Percentiles rank a stretch among this genome's conserved stretches.
Conservation (phyloP, 2,797 vertebrate species). For the Tenualosa thibaudeaui region DNA sequence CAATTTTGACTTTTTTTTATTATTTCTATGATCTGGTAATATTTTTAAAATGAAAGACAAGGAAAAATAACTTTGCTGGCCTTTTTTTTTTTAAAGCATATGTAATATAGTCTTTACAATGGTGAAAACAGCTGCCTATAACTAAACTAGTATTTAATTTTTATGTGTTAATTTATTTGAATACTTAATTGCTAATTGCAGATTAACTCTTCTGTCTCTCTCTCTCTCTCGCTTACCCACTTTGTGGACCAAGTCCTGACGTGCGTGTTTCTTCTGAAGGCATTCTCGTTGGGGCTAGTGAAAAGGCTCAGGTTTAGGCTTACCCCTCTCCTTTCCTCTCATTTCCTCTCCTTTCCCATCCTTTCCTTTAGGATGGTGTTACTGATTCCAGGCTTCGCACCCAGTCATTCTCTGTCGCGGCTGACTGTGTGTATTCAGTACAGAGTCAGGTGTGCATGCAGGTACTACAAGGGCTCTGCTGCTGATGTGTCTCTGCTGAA, state of each 20-base stretch:
- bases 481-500: not conserved
- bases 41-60: not conserved
- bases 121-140: slow-evolving; percentile 66
- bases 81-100: slow-evolving; percentile 46
- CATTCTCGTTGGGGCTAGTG: not conserved
- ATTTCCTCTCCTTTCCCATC: not conserved
- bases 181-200: slow-evolving; percentile 61
- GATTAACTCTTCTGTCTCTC: slow-evolving; percentile 29
- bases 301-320: slow-evolving; percentile 14
- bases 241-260: slow-evolving; percentile 40
- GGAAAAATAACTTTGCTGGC: slow-evolving; percentile 56
- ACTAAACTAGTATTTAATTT: slow-evolving; percentile 76
- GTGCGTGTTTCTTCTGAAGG: slow-evolving; percentile 13
- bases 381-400: slow-evolving; percentile 30
- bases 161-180: slow-evolving; percentile 80
- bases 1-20: slow-evolving; percentile 13
- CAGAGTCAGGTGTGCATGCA: not conserved
- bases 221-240: not conserved
- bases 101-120: slow-evolving; percentile 58
- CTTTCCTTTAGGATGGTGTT: slow-evolving; percentile 3
- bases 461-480: not conserved
- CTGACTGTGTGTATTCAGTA: not conserved
- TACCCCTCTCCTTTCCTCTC: not conserved
- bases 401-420: not conserved
- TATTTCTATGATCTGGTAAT: slow-evolving; percentile 43